A percentile compares a stretch with the other conserved stretches of the same genome.
Conservation (phyloP, 2,888 invertebrate species). For the Nebria salina region DNA sequence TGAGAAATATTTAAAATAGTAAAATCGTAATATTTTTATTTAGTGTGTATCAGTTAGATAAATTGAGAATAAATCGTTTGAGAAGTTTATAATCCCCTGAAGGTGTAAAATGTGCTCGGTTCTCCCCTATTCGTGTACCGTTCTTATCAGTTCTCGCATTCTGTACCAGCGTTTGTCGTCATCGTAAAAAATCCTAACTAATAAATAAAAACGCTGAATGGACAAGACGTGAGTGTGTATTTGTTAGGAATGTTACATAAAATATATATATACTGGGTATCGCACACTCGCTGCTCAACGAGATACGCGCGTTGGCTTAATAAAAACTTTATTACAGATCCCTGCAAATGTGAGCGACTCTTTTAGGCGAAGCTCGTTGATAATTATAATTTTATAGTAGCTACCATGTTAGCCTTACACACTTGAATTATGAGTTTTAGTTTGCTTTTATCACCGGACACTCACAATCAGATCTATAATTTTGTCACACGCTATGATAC, state of each 20-base stretch:
- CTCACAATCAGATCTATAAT: no score
- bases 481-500: no score
- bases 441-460: no score
- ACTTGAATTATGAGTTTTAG: neutral
- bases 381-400: neutral
- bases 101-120: neutral
- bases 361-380: neutral
- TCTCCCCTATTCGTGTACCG: conserved; percentile 21
- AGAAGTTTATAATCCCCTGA: neutral
- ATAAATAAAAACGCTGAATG: conserved; percentile 46
- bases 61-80: neutral
- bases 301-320: neutral
- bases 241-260: neutral
- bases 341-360: neutral
- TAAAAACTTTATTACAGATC: neutral
- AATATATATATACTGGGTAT: neutral
- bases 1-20: neutral
- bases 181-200: conserved; percentile 38
- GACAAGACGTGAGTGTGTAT: conserved; percentile 35
- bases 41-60: no score
- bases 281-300: neutral
- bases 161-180: conserved; percentile 5
- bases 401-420: neutral
- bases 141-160: conserved; percentile 26
- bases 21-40: neutral